A percentile compares a stretch with the other conserved stretches of the same genome.
These are phyloP conservation scores for Ia io DNA, from an alignment of 2,113 vertebrate species.

Conservation along the genomic window DNA sequence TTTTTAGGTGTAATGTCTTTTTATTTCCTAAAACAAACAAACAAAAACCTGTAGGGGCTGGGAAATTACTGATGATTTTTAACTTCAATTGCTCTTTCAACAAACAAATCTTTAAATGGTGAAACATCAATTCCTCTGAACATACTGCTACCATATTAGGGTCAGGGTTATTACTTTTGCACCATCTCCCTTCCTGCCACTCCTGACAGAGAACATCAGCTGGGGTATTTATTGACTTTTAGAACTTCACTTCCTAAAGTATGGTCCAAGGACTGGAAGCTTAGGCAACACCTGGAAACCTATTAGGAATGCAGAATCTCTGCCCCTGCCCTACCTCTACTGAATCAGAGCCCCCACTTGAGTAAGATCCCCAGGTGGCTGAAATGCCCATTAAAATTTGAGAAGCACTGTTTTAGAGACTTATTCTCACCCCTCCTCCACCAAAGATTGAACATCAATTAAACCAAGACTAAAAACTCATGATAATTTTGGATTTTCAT, in stretches of 20 bases:
- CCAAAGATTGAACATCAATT: neutral
- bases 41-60: neutral
- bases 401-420: neutral
- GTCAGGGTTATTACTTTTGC: neutral
- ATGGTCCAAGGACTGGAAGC: neutral
- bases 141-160: neutral
- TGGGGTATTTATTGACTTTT: neutral
- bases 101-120: constrained; percentile 7
- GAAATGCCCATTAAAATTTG: neutral
- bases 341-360: neutral
- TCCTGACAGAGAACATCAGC: neutral
- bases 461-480: neutral
- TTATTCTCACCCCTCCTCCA: accelerated
- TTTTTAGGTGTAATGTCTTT: neutral
- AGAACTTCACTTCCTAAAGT: neutral
- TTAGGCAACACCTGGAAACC: neutral
- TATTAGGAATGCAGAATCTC: neutral
- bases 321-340: neutral
- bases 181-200: neutral
- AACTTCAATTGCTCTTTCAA: neutral
- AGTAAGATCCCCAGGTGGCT: neutral
- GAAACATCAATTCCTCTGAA: neutral
- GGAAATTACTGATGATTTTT: constrained; percentile 19
- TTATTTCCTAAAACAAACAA: constrained; percentile 4
- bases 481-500: constrained; percentile 17